Conservation (phyloP, 2,113 vertebrate genomes). For the Phrynocephalus versicolor region DNA sequence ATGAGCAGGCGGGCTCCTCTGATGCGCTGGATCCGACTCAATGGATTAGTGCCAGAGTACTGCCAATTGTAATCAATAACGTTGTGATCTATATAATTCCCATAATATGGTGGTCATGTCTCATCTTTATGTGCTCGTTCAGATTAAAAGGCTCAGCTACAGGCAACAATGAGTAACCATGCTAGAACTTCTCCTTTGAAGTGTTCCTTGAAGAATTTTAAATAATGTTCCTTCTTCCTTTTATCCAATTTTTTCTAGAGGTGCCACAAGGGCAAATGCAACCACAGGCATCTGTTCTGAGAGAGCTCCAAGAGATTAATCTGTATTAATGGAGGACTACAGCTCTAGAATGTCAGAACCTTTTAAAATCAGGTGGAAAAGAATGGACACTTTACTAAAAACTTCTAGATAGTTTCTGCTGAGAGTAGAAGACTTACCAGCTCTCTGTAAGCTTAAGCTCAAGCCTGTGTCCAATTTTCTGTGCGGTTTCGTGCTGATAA, state of each 20-base stretch:
- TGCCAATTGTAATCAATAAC: too few relatives aligned
- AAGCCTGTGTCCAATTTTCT: constrained; percentile 86
- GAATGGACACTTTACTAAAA: background rate
- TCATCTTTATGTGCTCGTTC: too few relatives aligned
- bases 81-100: too few relatives aligned
- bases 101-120: too few relatives aligned
- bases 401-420: background rate
- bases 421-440: constrained; percentile 73
- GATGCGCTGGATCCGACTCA: too few relatives aligned
- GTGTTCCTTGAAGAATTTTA: background rate
- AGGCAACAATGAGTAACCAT: background rate
- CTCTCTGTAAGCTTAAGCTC: constrained; percentile 72
- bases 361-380: background rate
- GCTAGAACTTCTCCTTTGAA: background rate
- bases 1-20: too few relatives aligned
- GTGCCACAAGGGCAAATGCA: background rate
- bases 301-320: background rate
- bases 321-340: background rate
- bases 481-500: constrained; percentile 88
- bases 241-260: background rate
- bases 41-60: too few relatives aligned
- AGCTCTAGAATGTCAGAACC: background rate
- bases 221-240: background rate
- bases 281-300: background rate
- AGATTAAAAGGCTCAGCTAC: too few relatives aligned